phyloP scores from a whole-genome alignment of 2,113 vertebrate species.

The Oriolus oriolus region DNA sequence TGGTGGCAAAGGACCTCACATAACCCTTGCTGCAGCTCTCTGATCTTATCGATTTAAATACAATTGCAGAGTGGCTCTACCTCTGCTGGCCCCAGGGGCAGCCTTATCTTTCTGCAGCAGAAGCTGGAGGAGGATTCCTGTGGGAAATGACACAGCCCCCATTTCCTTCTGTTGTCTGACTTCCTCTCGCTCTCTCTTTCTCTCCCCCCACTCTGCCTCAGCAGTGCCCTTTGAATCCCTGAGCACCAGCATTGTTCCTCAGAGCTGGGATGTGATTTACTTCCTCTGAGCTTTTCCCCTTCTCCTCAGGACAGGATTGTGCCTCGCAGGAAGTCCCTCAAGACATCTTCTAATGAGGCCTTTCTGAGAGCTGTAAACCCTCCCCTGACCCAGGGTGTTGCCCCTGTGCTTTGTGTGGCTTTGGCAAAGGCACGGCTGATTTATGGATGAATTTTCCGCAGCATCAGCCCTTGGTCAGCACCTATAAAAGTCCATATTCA shows the following conservation, averaged over 20 bases:
- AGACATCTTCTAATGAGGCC: background rate
- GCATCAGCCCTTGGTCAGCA: background rate
- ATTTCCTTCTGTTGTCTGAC: slow-evolving; percentile 81
- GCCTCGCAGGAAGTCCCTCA: slow-evolving; percentile 28
- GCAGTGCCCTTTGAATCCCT: slow-evolving; percentile 53
- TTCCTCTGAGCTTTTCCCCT: slow-evolving; percentile 11
- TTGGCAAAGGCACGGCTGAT: background rate
- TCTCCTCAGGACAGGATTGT: background rate
- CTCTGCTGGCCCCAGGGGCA: slow-evolving; percentile 63
- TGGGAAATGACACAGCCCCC: slow-evolving; percentile 74
- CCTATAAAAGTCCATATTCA: background rate
- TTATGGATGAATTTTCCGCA: background rate
- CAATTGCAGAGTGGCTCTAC: slow-evolving; percentile 33
- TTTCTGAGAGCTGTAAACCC: background rate
- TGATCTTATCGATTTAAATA: slow-evolving; percentile 46
- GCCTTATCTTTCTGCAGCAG: slow-evolving; percentile 84
- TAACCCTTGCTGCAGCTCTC: slow-evolving; percentile 14
- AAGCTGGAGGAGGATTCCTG: slow-evolving; percentile 73
- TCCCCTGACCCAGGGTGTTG: background rate
- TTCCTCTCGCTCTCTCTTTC: slow-evolving; percentile 76
- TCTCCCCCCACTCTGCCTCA: slow-evolving; percentile 51
- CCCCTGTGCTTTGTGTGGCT: background rate
- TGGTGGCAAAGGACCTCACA: slow-evolving; percentile 8
- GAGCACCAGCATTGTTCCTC: slow-evolving; percentile 77
- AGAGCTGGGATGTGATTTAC: slow-evolving; percentile 19